These are phyloP conservation scores for Chrysemys picta DNA, from an alignment of 2,113 vertebrate species.

Conservation along the genomic window DNA sequence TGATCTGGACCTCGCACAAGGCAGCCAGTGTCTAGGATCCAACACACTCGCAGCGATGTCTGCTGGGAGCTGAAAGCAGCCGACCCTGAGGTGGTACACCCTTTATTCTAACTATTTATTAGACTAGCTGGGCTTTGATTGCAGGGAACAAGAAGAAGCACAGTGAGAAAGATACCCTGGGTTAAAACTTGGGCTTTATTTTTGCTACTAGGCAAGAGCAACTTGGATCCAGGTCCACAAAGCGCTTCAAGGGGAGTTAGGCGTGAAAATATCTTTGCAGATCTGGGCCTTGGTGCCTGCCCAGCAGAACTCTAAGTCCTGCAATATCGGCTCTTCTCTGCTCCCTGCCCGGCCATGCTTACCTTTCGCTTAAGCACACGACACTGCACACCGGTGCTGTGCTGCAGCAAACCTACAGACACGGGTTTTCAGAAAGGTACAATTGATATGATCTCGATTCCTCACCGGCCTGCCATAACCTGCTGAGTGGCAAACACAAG, in stretches of 20 bases:
- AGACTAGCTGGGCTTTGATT: neutral
- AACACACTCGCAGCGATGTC: neutral
- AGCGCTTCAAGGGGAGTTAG: neutral
- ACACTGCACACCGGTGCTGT: neutral
- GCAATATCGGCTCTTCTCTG: neutral
- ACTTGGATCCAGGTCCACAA: neutral
- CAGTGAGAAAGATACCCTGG: neutral
- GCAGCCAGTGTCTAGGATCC: neutral
- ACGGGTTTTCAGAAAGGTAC: neutral
- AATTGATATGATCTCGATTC: neutral
- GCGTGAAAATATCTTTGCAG: neutral
- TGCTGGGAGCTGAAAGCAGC: neutral
- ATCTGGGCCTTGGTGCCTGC: neutral
- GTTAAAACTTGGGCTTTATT: neutral
- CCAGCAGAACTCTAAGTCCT: neutral
- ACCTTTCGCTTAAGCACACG: neutral
- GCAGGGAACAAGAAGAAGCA: neutral
- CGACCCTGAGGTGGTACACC: neutral
- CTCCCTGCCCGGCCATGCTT: neutral
- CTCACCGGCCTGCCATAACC: neutral
- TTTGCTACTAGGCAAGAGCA: neutral
- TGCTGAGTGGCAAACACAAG: neutral
- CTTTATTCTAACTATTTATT: neutral
- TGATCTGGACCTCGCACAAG: neutral
- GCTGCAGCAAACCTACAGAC: neutral